Base-by-base conservation (phyloP, 2,888 invertebrate genomes). In the Acleris holmiana region DNA sequence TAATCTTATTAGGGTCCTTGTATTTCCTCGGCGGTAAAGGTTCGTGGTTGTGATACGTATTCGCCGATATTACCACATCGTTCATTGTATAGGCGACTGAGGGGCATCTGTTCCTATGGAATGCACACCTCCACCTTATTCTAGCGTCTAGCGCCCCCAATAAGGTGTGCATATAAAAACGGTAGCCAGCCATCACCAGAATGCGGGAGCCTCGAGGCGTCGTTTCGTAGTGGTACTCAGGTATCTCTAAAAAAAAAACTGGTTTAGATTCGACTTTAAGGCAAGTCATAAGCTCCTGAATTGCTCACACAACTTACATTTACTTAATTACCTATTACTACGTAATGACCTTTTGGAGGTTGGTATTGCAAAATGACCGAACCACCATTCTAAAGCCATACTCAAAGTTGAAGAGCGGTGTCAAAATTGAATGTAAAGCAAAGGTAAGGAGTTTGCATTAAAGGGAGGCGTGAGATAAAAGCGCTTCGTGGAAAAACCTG, bases 181-280 rank as follows among this genome's bases (percentile, higher is more conserved):
- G 44, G 17, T 60, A 29, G 19, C 60, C 60, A 8, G 15, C 51
- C 25, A 60, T 51, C 18, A 44, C 44, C 4, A 61, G 21, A 17
- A 61, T 35, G 7, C 35, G 51, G 5, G 61, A 46, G 3, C 61
- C 61, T 53, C 53, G 53, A 2, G 53, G 6, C 46, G 61, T 53
- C 19, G 13, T 61, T 7, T 53, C 47, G 47, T 47, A 61, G 7
- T 53, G 8, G 35, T 40, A 47, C 10, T 35, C 29, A 4, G 23
- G 10, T 7, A 29, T 21, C 6, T n/a, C 18, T 50, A 51, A 29
- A 46, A 59, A 60, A 19, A 25, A 1, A 7, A 17, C 6, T 44
- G 15, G 44, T 44, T 41, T n/a, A 44, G n/a, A 44, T n/a, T 44
- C 1, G 5, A 44, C 7, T 44, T n/a, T 17, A 44, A 35, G 35